Percentiles rank a stretch among this genome's conserved stretches.
Evolutionary conservation across 30 jellyfish, hydroid and myxozoan species (phyloP).

Genomic region (Aurelia coerulea): DNA sequence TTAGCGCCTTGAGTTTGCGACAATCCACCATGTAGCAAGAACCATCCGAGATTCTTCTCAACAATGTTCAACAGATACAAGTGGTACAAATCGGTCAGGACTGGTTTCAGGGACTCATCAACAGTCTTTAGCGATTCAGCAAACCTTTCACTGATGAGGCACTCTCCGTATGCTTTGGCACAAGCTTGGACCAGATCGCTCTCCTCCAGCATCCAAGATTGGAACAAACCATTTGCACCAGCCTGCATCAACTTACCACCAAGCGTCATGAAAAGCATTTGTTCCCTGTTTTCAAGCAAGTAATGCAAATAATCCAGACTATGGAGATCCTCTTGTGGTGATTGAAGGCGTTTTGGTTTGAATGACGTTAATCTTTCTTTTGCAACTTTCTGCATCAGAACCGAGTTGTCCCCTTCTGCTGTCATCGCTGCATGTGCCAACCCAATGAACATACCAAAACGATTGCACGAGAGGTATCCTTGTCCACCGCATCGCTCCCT

Average conservation of each 20-base stretch:
- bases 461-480: constrained; percentile 88
- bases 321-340: constrained; percentile 66
- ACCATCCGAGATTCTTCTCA: constrained; percentile 87
- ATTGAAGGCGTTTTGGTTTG: constrained; percentile 57
- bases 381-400: constrained; percentile 94
- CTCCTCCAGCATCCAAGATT: constrained; percentile 90
- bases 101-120: constrained; percentile 70
- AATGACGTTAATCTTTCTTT: constrained; percentile 83
- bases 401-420: constrained; percentile 95
- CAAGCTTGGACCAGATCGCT: constrained; percentile 88
- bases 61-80: constrained; percentile 65
- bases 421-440: constrained; percentile 95
- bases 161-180: constrained; percentile 86
- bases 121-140: constrained; percentile 65
- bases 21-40: constrained; percentile 61
- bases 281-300: constrained; percentile 85
- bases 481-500: constrained; percentile 97
- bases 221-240: constrained; percentile 73
- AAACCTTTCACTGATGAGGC: constrained; percentile 78
- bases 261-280: constrained; percentile 62
- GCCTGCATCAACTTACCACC: constrained; percentile 80
- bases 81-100: constrained; percentile 61
- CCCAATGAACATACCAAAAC: constrained; percentile 80
- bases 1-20: constrained; percentile 54
- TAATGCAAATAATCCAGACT: constrained; percentile 73